phyloP scores from a whole-genome alignment of 2,113 vertebrate species.

The Oryctolagus cuniculus region DNA sequence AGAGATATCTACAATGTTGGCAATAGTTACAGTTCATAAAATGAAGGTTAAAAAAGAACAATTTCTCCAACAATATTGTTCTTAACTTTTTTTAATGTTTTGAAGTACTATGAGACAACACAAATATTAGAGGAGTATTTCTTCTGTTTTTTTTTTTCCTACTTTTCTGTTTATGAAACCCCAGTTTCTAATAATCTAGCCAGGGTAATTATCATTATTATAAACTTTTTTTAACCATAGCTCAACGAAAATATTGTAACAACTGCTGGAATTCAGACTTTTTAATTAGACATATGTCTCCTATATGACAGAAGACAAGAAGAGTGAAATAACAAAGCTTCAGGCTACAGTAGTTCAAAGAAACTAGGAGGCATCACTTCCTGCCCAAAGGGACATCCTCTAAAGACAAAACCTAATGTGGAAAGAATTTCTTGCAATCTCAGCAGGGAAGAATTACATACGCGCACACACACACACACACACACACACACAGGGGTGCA shows the following conservation, averaged over 20 bases:
- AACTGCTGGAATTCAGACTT: slow-evolving; percentile 32
- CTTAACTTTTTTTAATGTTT: neutral
- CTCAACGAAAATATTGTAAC: neutral
- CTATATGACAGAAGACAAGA: neutral
- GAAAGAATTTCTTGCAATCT: neutral
- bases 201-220: neutral
- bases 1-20: neutral
- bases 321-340: neutral
- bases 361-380: neutral
- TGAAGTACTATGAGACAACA: neutral
- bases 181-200: neutral
- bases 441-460: neutral
- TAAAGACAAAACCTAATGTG: neutral
- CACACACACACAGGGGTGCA: too few species aligned
- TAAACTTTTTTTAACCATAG: neutral
- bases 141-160: slow-evolving; percentile 23
- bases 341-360: neutral
- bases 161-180: neutral
- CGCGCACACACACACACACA: too few species aligned
- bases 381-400: neutral
- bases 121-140: neutral
- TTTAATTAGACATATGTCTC: neutral
- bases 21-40: neutral
- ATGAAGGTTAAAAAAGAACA: neutral
- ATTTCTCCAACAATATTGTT: neutral